Evolutionary conservation across 1,140 invertebrate species (phyloP), one percentile per base, ranked within the genome.

Genomic region (Drosophila neocordata): DNA sequence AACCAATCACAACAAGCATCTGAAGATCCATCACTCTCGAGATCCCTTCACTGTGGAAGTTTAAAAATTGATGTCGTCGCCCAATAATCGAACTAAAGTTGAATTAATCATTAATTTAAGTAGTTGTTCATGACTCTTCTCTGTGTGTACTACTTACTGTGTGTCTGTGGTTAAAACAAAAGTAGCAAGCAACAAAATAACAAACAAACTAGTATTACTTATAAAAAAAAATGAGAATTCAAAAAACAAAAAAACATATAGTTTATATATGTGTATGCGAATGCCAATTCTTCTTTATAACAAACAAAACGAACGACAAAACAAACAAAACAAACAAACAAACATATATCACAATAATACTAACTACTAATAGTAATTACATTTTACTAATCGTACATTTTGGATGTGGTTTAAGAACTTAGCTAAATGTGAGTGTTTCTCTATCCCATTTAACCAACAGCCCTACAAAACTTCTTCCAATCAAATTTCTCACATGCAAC

Each of bases 1-100:
- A 92, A 97, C 96, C 24, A 97, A 97, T 93, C 96, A 97, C 81
- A 97, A 97, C 85, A 97, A 97, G 90, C 96, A 97, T 90, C 93
- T 97, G 38, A 95, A 96, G 90, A 97, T 97, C 77, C 96, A 97
- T 92, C 96, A 97, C 92, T 96, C 96, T 35, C 93, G 96, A 37
- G 96, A 97, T 90, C 95, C 96, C 15, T 94, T 97, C 63, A 96
- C 95, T 73, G 96, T 96, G 6, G 96, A 97, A 91, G 95, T 95
- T 90, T 97, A 94, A 8, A 48, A 5, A 38, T 12, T 38, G 37
- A 13, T 4, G 94, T 41, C 5, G 59, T 24, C 31, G 38, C 41
- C 41, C 15, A 52, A 24, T 65, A 80, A 70, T 77, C 64, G 55
- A 82, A 82, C 70, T 74, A 79, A 79, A 72, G 60, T 88, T 79